Base-by-base conservation (phyloP, 2,113 vertebrate species). In the Corapipo altera region DNA sequence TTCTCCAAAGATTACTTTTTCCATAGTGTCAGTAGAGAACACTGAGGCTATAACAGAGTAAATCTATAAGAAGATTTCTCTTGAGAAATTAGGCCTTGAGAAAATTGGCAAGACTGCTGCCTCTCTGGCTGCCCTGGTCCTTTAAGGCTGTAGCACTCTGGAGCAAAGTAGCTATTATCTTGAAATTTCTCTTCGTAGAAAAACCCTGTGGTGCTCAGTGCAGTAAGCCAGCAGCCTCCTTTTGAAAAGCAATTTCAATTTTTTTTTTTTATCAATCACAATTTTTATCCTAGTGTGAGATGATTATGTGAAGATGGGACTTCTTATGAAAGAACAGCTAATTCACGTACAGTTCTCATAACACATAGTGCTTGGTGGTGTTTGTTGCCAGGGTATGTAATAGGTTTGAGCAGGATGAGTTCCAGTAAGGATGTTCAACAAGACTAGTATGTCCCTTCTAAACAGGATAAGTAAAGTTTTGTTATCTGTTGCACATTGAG, bases 101-200 rank as follows among this genome's bases (percentile, higher is more conserved):
- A 97, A 98, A 98, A 98, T 85, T 98, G 98, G 97, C 96, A 96
- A 97, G 98, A 98, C 97, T 98, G 97, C 98, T 99, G 97, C 94
- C 62, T 94, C 95, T 97, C 72, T 93, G 95, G 65, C 94, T 96
- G 87, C 66, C 76, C 19, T 83, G 92, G 84, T 89, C 95, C 97
- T 98, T 95, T 96, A 98, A 98, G 97, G 97, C 85, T 96, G 96
- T 90, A 95, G 94, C 69, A 92, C 95, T 96, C 91, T 95, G 97
- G 97, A 98, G 97, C 94, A 97, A 97, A 98, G 96, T 97, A 96
- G 89, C 88, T 97, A 95, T 93, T 97, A 95, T 89, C 89, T 80
- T 91, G 48, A 96, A 71, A 88, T 57, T 72, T 79, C 3, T 64
- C 48, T 82, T 86, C 33, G 23, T 30, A 65, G 61, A 35, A 69